These are phyloP conservation scores for Biston stratarius DNA, from an alignment of 2,888 invertebrate genomes.

Conservation along the genomic window DNA sequence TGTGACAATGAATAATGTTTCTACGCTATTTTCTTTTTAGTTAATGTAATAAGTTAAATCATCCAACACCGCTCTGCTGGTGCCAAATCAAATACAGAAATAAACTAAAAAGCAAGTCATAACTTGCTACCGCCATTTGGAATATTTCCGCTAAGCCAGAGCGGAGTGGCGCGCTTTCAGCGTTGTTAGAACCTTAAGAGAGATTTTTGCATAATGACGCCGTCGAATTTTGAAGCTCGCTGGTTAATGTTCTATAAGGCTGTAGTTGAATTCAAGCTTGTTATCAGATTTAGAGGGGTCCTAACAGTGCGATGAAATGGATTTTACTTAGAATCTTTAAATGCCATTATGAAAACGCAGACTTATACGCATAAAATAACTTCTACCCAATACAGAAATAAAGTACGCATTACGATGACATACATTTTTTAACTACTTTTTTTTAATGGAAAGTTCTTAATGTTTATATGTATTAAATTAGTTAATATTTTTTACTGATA, in stretches of 20 bases:
- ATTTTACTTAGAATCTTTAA: no score
- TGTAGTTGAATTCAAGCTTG: constrained; percentile 5
- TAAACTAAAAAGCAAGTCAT: constrained; percentile 15
- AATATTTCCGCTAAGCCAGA: constrained; percentile 39
- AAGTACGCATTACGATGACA: no score
- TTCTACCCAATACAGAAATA: no score
- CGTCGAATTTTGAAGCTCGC: constrained; percentile 45
- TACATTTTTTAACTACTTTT: no score
- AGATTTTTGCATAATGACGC: constrained; percentile 57
- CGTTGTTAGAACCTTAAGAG: constrained; percentile 41
- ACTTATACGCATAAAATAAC: no score
- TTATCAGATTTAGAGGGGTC: background rate
- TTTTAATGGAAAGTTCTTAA: no score
- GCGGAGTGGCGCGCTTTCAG: constrained; percentile 50
- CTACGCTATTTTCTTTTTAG: background rate
- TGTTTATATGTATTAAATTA: no score
- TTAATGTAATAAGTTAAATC: background rate
- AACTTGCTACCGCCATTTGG: constrained; percentile 43
- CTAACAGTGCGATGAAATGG: no score
- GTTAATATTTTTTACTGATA: no score
- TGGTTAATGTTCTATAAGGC: constrained; percentile 4
- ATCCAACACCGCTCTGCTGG: background rate
- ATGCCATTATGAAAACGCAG: no score
- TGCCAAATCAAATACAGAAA: constrained; percentile 31
- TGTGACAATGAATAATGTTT: background rate